Conservation (phyloP, 2,797 vertebrate genomes). For the Xenopus petersii region DNA sequence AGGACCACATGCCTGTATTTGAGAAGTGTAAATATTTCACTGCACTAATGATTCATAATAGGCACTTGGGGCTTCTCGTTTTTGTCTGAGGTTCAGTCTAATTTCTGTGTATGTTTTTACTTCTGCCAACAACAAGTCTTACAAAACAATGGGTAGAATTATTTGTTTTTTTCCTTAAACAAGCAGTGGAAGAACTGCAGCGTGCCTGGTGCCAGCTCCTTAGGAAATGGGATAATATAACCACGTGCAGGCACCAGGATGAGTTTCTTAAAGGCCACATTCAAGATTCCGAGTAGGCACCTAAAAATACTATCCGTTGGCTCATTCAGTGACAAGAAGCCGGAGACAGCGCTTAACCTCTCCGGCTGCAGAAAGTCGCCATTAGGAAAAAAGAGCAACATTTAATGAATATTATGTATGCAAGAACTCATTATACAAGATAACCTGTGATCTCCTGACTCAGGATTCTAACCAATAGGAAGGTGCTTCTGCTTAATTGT, state of each 20-base stretch:
- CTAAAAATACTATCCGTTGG: background rate
- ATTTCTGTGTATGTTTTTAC: conserved; percentile 25
- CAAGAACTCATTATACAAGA: conserved; percentile 34
- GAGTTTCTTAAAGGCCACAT: background rate
- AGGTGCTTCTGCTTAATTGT: conserved; percentile 22
- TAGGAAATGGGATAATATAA: conserved; percentile 1
- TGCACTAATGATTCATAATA: conserved; percentile 34
- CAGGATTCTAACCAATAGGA: conserved; percentile 19
- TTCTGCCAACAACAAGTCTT: conserved; percentile 21
- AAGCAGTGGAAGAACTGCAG: background rate
- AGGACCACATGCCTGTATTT: conserved; percentile 1
- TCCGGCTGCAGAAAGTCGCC: background rate
- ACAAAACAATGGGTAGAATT: conserved; percentile 22
- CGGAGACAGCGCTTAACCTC: conserved; percentile 28
- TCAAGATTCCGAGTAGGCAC: background rate
- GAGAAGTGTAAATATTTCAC: conserved; percentile 30
- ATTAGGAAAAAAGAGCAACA: conserved; percentile 11
- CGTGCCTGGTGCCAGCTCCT: background rate
- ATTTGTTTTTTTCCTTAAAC: conserved; percentile 16
- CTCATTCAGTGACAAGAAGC: background rate
- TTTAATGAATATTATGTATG: conserved; percentile 40
- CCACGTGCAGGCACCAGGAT: background rate
- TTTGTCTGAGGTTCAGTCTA: conserved; percentile 29
- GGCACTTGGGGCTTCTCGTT: conserved; percentile 28
- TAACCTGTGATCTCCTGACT: conserved; percentile 30